These are phyloP conservation scores for Coenobita brevimanus DNA, from an alignment of 1,140 invertebrate species.

Conservation along the genomic window DNA sequence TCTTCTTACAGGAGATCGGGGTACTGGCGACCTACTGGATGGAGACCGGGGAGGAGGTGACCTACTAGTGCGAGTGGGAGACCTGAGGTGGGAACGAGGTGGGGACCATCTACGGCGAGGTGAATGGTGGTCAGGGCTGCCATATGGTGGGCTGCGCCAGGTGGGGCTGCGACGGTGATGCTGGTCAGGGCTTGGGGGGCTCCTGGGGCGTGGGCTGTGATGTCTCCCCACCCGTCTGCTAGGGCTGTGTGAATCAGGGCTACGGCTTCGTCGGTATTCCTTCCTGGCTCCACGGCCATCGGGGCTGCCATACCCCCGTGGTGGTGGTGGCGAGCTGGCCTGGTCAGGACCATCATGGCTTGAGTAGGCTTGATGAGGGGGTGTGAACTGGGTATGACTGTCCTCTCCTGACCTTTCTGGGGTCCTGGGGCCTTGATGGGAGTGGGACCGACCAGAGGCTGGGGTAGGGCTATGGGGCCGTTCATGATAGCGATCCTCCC, in stretches of 20 bases:
- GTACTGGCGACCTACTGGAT: slow-evolving; percentile 13
- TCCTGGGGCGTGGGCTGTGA: slow-evolving; percentile 33
- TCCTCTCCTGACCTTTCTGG: slow-evolving; percentile 31
- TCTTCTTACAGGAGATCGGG: neutral
- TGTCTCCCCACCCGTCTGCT: neutral
- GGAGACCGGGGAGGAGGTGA: slow-evolving; percentile 20
- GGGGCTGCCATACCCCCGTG: slow-evolving; percentile 3
- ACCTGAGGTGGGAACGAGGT: slow-evolving; percentile 6
- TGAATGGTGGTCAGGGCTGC: neutral
- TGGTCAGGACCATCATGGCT: no score
- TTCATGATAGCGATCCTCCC: slow-evolving; percentile 6
- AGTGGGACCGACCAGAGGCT: slow-evolving; percentile 19
- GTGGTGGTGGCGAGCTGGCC: no score
- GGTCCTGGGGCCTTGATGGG: slow-evolving; percentile 39
- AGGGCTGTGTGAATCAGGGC: slow-evolving; percentile 34
- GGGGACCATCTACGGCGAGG: slow-evolving; percentile 33
- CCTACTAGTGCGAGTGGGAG: neutral
- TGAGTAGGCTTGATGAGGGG: neutral
- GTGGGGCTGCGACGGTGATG: slow-evolving; percentile 14
- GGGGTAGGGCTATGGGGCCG: slow-evolving; percentile 15
- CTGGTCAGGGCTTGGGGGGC: slow-evolving; percentile 31
- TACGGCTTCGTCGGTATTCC: slow-evolving; percentile 27
- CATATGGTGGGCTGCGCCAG: slow-evolving; percentile 45
- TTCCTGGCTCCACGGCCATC: neutral
- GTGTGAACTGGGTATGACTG: neutral